Conservation (phyloP, 2,888 invertebrate genomes). For the Hermaeophaga mercurialis region DNA sequence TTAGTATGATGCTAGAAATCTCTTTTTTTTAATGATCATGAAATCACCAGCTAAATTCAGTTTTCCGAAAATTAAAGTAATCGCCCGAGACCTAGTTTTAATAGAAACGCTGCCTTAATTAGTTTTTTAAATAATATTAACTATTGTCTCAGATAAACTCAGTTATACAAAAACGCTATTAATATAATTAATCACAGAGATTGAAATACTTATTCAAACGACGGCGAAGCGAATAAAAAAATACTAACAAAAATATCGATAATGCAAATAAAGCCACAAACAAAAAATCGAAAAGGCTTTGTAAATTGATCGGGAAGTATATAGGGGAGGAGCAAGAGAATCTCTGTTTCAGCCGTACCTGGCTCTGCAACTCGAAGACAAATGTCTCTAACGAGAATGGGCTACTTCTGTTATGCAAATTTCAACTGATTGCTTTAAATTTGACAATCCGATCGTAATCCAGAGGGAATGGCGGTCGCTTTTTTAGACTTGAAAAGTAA, state of each 20-base stretch:
- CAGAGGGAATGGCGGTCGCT: slow-evolving; percentile 1
- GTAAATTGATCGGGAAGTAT: not conserved
- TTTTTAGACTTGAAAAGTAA: slow-evolving; percentile 14
- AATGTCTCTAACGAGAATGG: slow-evolving; percentile 26
- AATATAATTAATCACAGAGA: too few species aligned
- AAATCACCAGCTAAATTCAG: too few species aligned
- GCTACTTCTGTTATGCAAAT: slow-evolving; percentile 29
- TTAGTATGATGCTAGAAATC: too few species aligned
- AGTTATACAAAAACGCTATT: too few species aligned
- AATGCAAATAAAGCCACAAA: slow-evolving; percentile 27
- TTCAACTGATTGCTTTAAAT: slow-evolving; percentile 26
- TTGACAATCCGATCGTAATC: slow-evolving; percentile 26
- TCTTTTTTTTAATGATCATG: too few species aligned
- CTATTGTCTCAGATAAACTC: too few species aligned
- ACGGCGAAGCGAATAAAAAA: too few species aligned
- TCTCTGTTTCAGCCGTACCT: not conserved
- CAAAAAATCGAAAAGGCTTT: slow-evolving; percentile 2
- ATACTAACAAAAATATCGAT: slow-evolving; percentile 19
- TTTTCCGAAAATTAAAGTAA: too few species aligned
- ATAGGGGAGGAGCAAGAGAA: not conserved
- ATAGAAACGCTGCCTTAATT: too few species aligned
- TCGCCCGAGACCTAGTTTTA: too few species aligned
- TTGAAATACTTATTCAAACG: too few species aligned
- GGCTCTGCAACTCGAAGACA: slow-evolving; percentile 13
- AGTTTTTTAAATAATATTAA: too few species aligned